Base-by-base conservation (phyloP, 2,113 vertebrate genomes). In the Cavia porcellus region DNA sequence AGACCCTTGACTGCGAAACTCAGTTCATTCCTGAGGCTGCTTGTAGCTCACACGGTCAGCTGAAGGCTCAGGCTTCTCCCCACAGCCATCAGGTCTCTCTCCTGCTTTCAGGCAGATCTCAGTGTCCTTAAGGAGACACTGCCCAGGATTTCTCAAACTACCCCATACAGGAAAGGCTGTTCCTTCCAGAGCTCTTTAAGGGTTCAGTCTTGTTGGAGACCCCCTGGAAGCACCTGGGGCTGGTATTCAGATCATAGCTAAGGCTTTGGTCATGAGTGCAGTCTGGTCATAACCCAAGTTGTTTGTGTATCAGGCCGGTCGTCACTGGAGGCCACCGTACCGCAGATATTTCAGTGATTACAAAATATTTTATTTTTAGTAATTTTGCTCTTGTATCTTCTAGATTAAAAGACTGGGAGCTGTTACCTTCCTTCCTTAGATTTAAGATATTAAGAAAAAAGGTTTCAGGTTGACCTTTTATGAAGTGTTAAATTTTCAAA, bases 381-480 rank as follows among this genome's bases (percentile, higher is more conserved):
- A 35, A 24, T 68, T 96, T 93, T 94, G 22, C 89, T 75, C 61
- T 79, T 86, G 1, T 66, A 24, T 62, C n/a, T 81, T 80, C 28
- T 62, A 59, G 50, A 77, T 30, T 62, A 1, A 66, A 12, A 96
- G 52, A 32, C 66, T 35, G 87, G 80, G 20, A 52, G 20, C 17
- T 68, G 11, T 64, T 92, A 85, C 72, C 28, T 80, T 95, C 55
- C 38, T 89, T 45, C 35, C 22, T 83, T 83, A 75, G 55, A 45
- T 68, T 81, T 52, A 89, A 86, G 89, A 59, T 70, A 52, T 50
- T 75, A 50, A 82, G 55, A 61, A 77, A 30, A 59, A 72, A 50
- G 22, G 32, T 64, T 64, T n/a, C 79, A 62, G 38, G 13, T 79
- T 50, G 72, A n/a, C 13, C 13, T 72, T 84, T 84, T 86, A 30